A percentile compares a stretch with the other conserved stretches of the same genome.
Evolutionary conservation across 2,888 invertebrate genomes (phyloP).

Genomic region (Torymus tubicola): DNA sequence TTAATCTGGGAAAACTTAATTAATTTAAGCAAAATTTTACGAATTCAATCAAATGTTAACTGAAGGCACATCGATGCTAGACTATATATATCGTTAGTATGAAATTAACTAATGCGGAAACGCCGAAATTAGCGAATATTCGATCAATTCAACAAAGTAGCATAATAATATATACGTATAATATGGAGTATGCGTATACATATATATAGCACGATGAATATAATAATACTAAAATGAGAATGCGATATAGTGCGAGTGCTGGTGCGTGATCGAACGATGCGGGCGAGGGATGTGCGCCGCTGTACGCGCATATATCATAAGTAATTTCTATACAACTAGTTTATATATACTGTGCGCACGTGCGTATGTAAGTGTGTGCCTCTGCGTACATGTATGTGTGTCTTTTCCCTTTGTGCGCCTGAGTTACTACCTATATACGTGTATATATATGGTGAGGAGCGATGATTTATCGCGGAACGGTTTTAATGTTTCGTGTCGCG

Average conservation of each 20-base stretch:
- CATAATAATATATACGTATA: slow-evolving; percentile 12
- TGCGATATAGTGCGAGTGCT: slow-evolving; percentile 8
- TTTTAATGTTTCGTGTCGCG: no score
- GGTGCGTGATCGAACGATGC: slow-evolving; percentile 28
- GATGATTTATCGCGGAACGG: slow-evolving; percentile 31
- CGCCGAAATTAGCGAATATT: not conserved
- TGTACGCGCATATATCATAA: slow-evolving; percentile 6
- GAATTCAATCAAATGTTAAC: no score
- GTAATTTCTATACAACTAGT: slow-evolving; percentile 36
- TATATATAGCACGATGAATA: not conserved
- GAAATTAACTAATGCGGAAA: no score
- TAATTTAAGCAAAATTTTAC: no score
- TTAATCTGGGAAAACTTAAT: no score
- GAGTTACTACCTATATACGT: not conserved
- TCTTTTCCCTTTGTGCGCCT: not conserved
- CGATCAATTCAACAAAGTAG: not conserved
- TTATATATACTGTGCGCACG: not conserved
- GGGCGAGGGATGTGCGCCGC: slow-evolving; percentile 3
- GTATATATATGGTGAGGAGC: not conserved
- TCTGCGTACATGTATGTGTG: not conserved
- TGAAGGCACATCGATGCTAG: no score
- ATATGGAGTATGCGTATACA: no score
- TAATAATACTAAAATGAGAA: slow-evolving; percentile 3
- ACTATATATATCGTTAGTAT: no score
- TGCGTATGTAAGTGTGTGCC: not conserved